A percentile compares a stretch with the other conserved stretches of the same genome.
phyloP scores from a whole-genome alignment of 92 coral and sea anemone genomes.

The Paragorgia papillata region DNA sequence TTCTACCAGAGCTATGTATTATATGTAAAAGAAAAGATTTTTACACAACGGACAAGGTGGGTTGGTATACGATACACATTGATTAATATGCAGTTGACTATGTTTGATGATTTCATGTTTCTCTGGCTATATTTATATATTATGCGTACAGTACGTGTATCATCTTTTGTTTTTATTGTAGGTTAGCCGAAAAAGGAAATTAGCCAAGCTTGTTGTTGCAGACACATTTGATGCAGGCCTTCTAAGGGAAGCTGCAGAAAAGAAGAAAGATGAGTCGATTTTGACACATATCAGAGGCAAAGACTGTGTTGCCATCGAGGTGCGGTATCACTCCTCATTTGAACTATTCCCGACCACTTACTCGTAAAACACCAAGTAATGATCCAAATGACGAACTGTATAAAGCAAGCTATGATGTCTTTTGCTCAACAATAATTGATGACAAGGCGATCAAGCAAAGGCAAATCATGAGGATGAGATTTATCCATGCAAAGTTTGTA shows the following conservation, averaged over 20 bases:
- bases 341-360: conserved; percentile 25
- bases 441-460: conserved; percentile 13
- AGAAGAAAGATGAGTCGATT: conserved; percentile 22
- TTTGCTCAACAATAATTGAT: conserved; percentile 12
- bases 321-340: conserved; percentile 25
- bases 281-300: conserved; percentile 34
- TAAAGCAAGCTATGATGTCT: conserved; percentile 11
- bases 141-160: no score
- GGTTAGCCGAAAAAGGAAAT: conserved; percentile 11
- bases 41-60: conserved; percentile 19
- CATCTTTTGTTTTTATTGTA: background rate
- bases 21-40: conserved; percentile 21
- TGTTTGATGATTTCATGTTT: no score
- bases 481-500: conserved; percentile 17
- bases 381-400: conserved; percentile 25
- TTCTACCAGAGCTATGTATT: conserved; percentile 29
- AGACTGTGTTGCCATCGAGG: conserved; percentile 39
- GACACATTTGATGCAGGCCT: conserved; percentile 27
- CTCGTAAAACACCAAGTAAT: conserved; percentile 1
- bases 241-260: conserved; percentile 31
- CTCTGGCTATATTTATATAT: no score
- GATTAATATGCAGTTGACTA: no score
- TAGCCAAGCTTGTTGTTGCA: conserved; percentile 10
- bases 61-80: background rate
- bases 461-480: conserved; percentile 20